Conservation (phyloP, 2,113 vertebrate genomes). For the Hypanus sabinus region DNA sequence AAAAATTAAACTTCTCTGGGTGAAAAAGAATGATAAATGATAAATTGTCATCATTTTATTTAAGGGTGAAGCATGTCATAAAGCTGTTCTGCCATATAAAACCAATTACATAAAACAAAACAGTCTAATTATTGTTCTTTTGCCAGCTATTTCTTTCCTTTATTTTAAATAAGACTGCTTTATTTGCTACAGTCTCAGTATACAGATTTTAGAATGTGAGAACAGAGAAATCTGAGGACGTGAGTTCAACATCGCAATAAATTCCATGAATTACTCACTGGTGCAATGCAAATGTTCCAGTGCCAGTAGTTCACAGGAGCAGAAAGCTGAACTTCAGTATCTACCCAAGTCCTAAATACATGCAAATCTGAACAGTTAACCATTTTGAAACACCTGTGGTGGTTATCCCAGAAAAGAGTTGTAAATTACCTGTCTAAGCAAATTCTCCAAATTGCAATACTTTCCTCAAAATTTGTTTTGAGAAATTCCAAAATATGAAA, state of each 20-base stretch:
- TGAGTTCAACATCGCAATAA: too few relatives aligned
- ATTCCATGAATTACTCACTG: background rate
- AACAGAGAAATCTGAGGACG: too few relatives aligned
- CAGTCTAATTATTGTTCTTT: too few relatives aligned
- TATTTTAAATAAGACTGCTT: too few relatives aligned
- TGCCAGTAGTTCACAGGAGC: background rate
- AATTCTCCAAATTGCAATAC: background rate
- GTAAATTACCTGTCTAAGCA: background rate
- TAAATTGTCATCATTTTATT: background rate
- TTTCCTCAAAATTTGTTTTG: slow-evolving; percentile 8
- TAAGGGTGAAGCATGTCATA: background rate
- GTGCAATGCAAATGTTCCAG: background rate
- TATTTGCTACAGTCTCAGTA: too few relatives aligned
- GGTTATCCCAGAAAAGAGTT: background rate
- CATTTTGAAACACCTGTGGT: background rate
- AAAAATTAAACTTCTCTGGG: background rate
- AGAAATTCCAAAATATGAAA: background rate
- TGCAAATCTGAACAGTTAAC: background rate
- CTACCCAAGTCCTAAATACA: background rate
- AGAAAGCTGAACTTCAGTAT: background rate
- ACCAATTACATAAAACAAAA: too few relatives aligned
- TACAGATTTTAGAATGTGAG: too few relatives aligned
- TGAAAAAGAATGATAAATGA: background rate
- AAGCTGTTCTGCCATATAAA: background rate
- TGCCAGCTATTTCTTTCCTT: too few relatives aligned